These are phyloP conservation scores for Tinamus guttatus DNA, from an alignment of 2,113 vertebrate species.

Conservation along the genomic window DNA sequence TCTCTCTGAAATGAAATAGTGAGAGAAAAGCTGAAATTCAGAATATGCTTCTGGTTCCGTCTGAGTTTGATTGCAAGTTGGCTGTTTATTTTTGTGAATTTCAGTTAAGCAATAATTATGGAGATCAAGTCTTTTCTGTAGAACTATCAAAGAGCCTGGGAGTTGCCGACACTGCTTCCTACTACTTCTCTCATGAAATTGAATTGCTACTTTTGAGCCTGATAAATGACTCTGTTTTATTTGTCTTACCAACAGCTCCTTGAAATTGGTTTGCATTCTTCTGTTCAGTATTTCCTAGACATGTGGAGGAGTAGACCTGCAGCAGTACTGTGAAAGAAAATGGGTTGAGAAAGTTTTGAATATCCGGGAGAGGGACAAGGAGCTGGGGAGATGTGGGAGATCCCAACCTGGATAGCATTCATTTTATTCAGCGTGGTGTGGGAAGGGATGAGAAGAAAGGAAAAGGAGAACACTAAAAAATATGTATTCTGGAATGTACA, in stretches of 20 bases:
- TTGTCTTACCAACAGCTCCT: neutral
- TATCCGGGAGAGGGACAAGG: neutral
- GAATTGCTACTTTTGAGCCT: neutral
- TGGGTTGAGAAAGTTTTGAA: neutral
- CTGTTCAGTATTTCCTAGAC: neutral
- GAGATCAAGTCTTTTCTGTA: neutral
- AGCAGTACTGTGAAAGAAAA: neutral
- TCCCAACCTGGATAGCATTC: neutral
- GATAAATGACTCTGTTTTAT: neutral
- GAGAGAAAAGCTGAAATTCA: neutral
- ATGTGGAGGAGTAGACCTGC: neutral
- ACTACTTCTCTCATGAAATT: neutral
- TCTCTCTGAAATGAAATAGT: neutral
- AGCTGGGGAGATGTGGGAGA: neutral
- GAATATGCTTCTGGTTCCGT: neutral
- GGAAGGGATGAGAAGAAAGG: neutral
- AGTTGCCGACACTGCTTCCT: neutral
- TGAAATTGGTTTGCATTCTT: neutral
- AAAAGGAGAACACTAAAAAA: neutral
- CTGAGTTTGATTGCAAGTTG: neutral
- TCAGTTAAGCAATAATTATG: neutral
- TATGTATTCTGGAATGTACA: neutral
- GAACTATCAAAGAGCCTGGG: neutral
- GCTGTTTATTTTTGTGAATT: neutral
- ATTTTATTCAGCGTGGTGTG: neutral